phyloP scores from a whole-genome alignment of 2,113 vertebrate genomes.

The Dendropsophus ebraccatus region DNA sequence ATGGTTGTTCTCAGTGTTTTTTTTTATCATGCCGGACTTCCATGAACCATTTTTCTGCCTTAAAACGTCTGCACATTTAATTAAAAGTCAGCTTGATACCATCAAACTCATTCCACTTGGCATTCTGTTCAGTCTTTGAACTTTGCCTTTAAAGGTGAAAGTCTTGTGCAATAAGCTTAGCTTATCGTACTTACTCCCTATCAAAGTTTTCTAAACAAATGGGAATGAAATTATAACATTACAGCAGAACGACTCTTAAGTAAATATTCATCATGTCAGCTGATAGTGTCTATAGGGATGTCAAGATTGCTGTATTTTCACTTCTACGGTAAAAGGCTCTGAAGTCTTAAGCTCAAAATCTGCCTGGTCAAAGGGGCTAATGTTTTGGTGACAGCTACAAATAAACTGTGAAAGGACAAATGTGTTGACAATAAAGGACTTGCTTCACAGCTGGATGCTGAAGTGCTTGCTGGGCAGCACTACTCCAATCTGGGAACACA shows the following conservation, averaged over 20 bases:
- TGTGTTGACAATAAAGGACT: constrained; percentile 50
- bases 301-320: constrained; percentile 17
- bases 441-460: constrained; percentile 52
- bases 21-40: background rate
- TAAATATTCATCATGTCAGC: constrained; percentile 11
- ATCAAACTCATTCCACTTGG: constrained; percentile 44
- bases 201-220: constrained; percentile 44
- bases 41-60: background rate
- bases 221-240: constrained; percentile 6
- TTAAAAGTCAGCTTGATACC: constrained; percentile 56
- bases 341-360: constrained; percentile 26
- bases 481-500: background rate
- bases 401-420: constrained; percentile 58
- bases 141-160: constrained; percentile 47
- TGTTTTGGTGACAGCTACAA: constrained; percentile 42
- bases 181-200: constrained; percentile 21
- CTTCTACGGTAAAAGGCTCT: background rate
- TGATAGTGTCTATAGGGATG: background rate
- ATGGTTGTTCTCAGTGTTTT: background rate
- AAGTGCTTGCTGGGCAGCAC: background rate
- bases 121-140: constrained; percentile 41
- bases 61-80: constrained; percentile 43
- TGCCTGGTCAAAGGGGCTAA: constrained; percentile 24
- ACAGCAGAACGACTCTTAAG: background rate
- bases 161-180: background rate